phyloP scores from a whole-genome alignment of 2,888 invertebrate genomes.

The Sarcophaga subvicina region DNA sequence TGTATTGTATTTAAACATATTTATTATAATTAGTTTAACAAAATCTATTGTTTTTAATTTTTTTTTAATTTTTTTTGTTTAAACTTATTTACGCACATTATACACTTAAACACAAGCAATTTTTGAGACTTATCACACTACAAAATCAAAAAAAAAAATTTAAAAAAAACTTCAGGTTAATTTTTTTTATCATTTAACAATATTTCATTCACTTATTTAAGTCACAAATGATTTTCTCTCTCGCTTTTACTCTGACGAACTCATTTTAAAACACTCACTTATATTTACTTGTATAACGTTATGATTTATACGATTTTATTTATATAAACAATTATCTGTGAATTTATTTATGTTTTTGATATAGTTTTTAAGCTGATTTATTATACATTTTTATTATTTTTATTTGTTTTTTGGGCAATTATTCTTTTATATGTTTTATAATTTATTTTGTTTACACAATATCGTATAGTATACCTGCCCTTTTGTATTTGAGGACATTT shows the following conservation, averaged over 20 bases:
- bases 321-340: slow-evolving; percentile 34
- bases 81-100: slow-evolving; percentile 47
- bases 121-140: slow-evolving; percentile 52
- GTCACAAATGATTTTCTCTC: slow-evolving; percentile 50
- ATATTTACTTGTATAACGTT: neutral
- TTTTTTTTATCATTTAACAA: slow-evolving; percentile 14
- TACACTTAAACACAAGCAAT: slow-evolving; percentile 57
- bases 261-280: neutral
- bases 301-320: neutral
- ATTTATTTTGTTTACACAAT: too few species aligned
- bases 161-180: slow-evolving; percentile 51
- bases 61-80: neutral
- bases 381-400: slow-evolving; percentile 39
- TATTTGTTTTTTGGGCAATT: neutral
- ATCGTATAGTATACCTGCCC: neutral
- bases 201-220: slow-evolving; percentile 54
- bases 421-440: slow-evolving; percentile 8
- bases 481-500: neutral
- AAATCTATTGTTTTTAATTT: too few species aligned
- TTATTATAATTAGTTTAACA: neutral
- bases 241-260: neutral
- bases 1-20: neutral
- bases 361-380: slow-evolving; percentile 53
- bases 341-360: slow-evolving; percentile 42
- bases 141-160: neutral